A percentile compares a stretch with the other conserved stretches of the same genome.
Evolutionary conservation across 1,140 invertebrate species (phyloP).

Genomic region (Zaprionus capensis): DNA sequence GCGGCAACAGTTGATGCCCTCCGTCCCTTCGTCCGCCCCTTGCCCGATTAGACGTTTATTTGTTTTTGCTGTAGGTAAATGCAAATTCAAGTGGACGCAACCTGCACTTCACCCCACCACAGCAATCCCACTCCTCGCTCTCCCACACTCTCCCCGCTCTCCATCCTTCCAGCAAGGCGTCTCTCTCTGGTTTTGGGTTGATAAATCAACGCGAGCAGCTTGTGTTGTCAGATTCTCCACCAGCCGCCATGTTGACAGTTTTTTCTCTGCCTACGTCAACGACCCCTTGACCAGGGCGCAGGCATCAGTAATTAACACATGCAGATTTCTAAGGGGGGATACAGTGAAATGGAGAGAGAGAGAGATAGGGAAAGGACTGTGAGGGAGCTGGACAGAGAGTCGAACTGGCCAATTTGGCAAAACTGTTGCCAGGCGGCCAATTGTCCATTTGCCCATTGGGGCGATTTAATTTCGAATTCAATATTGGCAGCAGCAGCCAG

Average conservation of each 20-base stretch:
- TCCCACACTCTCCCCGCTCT: neutral
- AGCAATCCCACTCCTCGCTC: no score
- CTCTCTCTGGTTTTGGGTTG: conserved; percentile 41
- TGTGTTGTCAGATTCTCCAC: conserved; percentile 68
- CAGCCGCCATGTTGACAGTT: conserved; percentile 77
- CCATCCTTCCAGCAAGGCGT: neutral
- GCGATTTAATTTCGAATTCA: conserved; percentile 81
- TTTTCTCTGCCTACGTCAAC: conserved; percentile 31
- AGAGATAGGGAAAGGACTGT: neutral
- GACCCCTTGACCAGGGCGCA: conserved; percentile 56
- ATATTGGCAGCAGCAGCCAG: conserved; percentile 63
- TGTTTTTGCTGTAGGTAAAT: conserved; percentile 79
- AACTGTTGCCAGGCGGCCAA: conserved; percentile 70
- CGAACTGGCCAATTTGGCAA: conserved; percentile 65
- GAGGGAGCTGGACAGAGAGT: neutral
- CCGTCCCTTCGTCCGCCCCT: neutral
- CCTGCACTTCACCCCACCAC: neutral
- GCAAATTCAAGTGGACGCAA: conserved; percentile 72
- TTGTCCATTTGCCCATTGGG: conserved; percentile 60
- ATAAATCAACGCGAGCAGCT: conserved; percentile 79
- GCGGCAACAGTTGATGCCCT: conserved; percentile 65
- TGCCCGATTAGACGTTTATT: conserved; percentile 77
- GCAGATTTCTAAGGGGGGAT: conserved; percentile 62
- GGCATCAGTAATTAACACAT: conserved; percentile 79
- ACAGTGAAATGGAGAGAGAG: neutral